These are phyloP conservation scores for Macrotus californicus DNA, from an alignment of 2,113 vertebrate genomes.

Conservation along the genomic window DNA sequence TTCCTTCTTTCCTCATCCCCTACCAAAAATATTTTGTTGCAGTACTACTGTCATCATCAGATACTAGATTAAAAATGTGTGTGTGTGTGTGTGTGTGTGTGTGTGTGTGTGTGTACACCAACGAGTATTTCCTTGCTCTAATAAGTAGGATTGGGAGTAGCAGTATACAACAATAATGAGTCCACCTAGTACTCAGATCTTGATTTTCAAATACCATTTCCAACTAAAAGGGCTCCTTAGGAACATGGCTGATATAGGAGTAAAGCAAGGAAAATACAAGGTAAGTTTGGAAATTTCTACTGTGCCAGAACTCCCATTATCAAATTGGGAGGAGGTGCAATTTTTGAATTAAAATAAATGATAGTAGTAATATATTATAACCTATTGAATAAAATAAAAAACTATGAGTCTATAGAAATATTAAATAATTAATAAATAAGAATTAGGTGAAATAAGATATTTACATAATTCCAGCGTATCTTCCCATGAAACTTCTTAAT, in stretches of 20 bases:
- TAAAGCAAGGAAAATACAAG: neutral
- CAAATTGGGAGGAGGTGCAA: neutral
- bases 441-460: neutral
- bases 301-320: neutral
- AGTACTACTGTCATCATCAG: neutral
- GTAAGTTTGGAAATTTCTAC: neutral
- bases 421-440: neutral
- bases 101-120: neutral
- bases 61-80: neutral
- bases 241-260: neutral
- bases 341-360: neutral
- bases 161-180: neutral
- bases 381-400: neutral
- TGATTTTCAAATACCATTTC: neutral
- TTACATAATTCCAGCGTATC: neutral
- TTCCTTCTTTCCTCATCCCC: neutral
- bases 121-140: neutral
- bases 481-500: neutral
- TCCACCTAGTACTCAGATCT: neutral
- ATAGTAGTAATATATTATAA: neutral
- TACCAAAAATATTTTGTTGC: neutral
- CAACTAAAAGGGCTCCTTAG: neutral
- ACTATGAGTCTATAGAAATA: neutral
- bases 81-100: neutral
- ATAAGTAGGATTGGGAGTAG: neutral